A percentile compares a stretch with the other conserved stretches of the same genome.
phyloP scores from a whole-genome alignment of 2,888 invertebrate genomes.

The Tenthredo scrophulariae region DNA sequence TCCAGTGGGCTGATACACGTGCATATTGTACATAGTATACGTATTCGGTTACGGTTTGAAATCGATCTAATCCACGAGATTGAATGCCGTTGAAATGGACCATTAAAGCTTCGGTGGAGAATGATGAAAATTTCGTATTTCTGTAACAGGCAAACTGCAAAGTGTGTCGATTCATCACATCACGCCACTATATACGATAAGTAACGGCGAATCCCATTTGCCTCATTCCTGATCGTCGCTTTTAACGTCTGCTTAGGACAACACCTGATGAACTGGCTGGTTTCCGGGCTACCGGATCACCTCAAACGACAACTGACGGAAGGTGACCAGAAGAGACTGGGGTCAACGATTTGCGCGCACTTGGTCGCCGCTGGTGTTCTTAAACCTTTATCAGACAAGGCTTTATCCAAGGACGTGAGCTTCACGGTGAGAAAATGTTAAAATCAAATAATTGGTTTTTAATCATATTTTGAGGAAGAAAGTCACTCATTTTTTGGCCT shows the following conservation, averaged over 20 bases:
- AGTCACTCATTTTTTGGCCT: background rate
- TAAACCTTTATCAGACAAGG: conserved; percentile 88
- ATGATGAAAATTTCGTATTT: background rate
- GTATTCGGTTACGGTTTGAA: background rate
- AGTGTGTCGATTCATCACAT: background rate
- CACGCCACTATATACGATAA: background rate
- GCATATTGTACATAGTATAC: background rate
- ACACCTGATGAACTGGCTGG: conserved; percentile 94
- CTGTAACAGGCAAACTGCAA: background rate
- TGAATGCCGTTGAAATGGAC: background rate
- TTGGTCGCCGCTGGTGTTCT: conserved; percentile 93
- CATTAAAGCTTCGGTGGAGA: background rate
- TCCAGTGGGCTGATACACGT: conserved; percentile 6
- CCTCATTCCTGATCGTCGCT: background rate
- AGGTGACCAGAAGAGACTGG: conserved; percentile 88
- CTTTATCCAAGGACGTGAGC: conserved; percentile 83
- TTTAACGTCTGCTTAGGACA: conserved; percentile 83
- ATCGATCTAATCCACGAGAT: conserved; percentile 10
- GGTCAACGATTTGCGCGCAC: conserved; percentile 92
- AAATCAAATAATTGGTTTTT: background rate
- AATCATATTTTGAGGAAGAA: background rate
- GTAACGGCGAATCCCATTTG: background rate
- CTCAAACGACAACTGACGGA: conserved; percentile 82
- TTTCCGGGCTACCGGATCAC: conserved; percentile 88
- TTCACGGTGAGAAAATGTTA: conserved; percentile 84